Base-by-base conservation (phyloP, 2,888 invertebrate genomes). In the Netelia melanura region DNA sequence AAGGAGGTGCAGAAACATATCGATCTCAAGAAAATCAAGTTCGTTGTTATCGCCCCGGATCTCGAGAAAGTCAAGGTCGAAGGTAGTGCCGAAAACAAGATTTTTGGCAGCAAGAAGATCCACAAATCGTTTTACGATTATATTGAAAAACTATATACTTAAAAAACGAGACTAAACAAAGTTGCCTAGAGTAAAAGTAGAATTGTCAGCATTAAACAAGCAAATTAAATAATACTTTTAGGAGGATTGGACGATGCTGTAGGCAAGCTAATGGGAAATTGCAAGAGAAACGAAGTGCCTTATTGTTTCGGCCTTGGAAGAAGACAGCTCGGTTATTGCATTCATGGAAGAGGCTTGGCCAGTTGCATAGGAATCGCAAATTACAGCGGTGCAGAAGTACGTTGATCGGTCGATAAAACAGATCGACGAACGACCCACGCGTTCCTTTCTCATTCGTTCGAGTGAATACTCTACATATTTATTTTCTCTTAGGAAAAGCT, bases 241-340 rank as follows among this genome's bases (percentile, higher is more conserved):
- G 92, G 89, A 81, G 90, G 90, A 54, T 85, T 92, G 70, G 89
- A 90, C 65, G 90, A 91, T 68, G 30, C 85, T 43, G 77, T 91
- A 10, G 67, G 79, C 17, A 89, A 88, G 75, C 85, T 92, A 30
- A 75, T 89, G 38, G 88, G 86, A 21, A 75, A 62, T 1, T 92
- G 91, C 81, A 88, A 83, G 72, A 87, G 77, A 64, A 80, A 90
- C 64, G 88, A 90, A 25, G 84, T 90, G 6, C 85, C 88, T 52
- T 86, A 87, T 83, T 89, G 91, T 62, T 92, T 90, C 58, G 90
- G 90, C n/a, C 87, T 92, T 10, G 80, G 83, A 9, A 88, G 91
- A 71, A 88, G 91, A 30, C 91, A 92, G 68, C 87, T 92, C n/a
- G 91, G 91, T 58, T 91, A 92, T 65, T 88, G 88, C 77, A 88